Conservation (phyloP, 2,113 vertebrate genomes). For the Nycticorax nycticorax region DNA sequence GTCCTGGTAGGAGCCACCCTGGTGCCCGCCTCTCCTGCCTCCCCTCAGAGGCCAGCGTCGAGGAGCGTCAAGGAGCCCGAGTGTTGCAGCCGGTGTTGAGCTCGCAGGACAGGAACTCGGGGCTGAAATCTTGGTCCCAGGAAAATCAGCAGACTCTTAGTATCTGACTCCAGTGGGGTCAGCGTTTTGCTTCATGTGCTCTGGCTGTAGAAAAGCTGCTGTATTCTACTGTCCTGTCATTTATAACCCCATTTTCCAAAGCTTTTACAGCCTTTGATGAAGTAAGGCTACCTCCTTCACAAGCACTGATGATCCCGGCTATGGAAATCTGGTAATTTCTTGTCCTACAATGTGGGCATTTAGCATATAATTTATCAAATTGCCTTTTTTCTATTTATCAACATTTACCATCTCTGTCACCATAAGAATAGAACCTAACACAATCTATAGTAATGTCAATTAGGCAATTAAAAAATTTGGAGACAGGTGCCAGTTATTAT, state of each 20-base stretch:
- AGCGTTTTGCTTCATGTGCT: neutral
- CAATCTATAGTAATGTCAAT: neutral
- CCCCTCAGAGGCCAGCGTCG: neutral
- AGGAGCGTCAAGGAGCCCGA: rapidly evolving
- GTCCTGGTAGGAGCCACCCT: neutral
- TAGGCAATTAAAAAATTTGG: neutral
- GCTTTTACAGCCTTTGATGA: neutral
- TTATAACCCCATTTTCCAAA: neutral
- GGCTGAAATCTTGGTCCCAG: neutral
- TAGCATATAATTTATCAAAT: neutral
- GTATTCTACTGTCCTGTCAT: neutral
- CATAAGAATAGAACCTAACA: neutral
- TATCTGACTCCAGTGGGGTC: neutral
- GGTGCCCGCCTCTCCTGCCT: neutral
- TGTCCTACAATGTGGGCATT: neutral
- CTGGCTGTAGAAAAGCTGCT: neutral
- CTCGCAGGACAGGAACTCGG: neutral
- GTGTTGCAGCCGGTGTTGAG: neutral
- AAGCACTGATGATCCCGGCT: neutral
- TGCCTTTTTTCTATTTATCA: neutral
- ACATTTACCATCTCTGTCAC: neutral
- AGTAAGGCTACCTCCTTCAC: neutral
- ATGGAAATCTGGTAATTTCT: neutral
- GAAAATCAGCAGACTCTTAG: neutral
- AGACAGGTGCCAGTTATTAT: neutral